Base-by-base conservation (phyloP, 2,888 invertebrate genomes). In the Andrena minutula region DNA sequence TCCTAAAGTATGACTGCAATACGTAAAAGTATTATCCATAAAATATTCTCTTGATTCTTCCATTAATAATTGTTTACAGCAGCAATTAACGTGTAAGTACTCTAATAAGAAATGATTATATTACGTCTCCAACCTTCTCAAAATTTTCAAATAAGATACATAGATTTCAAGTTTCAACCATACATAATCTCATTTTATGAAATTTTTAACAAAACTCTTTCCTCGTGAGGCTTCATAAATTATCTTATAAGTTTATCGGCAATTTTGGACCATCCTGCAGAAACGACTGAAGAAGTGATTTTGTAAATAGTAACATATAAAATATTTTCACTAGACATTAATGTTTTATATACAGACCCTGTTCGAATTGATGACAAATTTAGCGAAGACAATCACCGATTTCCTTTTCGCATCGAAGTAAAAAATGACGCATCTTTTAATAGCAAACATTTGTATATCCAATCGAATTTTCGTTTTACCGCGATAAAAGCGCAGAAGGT, bases 261-360 rank as follows among this genome's bases (percentile, higher is more conserved):
- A 60, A 53, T 84, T 84, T 86, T 86, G 86, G 86, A 86, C 84
- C 86, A 82, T 84, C 64, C 82, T 86, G 86, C 63, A 86, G 58
- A 69, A 66, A 68, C 58, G 64, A 86, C 53, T 74, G 35, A 73
- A 86, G 53, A 83, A 76, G 56, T 74, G 63, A 32, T 32, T 85
- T 86, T 73, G 73, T 85, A 77, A 82, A 81, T 65, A 76, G 72
- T 76, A 76, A 64, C 56, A 81, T 79, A 68, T 74, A 86, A 86
- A 84, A 82, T 86, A 86, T 76, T 69, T 73, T 76, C 63, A 75
- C 66, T 84, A 86, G 72, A 64, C 73, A 75, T 71, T 80, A 79
- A 75, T 75, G 63, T 64, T 75, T 85, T 87, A 87, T 87, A 73
- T 87, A 87, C 86, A 87, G 83, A 87, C 83, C 87, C 87, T 87